Conservation (phyloP, 2,888 invertebrate species). For the Hoplodrina blanda region DNA sequence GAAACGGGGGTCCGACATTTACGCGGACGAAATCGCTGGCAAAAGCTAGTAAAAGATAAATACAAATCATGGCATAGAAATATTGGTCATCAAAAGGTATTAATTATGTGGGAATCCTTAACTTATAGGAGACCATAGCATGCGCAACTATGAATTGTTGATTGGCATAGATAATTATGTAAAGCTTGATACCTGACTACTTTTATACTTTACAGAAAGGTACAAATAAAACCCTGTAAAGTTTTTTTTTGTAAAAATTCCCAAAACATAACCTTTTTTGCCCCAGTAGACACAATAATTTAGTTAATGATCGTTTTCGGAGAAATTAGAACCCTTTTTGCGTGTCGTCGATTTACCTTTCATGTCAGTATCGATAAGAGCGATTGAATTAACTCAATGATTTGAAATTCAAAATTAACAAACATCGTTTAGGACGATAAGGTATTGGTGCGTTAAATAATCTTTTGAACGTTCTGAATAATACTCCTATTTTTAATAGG, state of each 20-base stretch:
- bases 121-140: too few relatives aligned
- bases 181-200: too few relatives aligned
- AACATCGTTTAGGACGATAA: slow-evolving; percentile 31
- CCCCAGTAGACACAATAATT: background rate
- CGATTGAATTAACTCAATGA: slow-evolving; percentile 40
- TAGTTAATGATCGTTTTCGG: slow-evolving; percentile 5
- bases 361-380: slow-evolving; percentile 36
- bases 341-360: slow-evolving; percentile 41
- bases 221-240: background rate
- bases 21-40: too few relatives aligned
- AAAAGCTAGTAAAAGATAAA: too few relatives aligned
- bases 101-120: too few relatives aligned
- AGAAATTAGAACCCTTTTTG: slow-evolving; percentile 16
- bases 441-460: slow-evolving; percentile 2
- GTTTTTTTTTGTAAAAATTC: too few relatives aligned
- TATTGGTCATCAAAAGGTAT: too few relatives aligned
- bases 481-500: background rate
- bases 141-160: too few relatives aligned
- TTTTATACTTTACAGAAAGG: background rate
- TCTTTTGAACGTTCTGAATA: background rate
- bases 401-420: slow-evolving; percentile 41
- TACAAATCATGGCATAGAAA: too few relatives aligned
- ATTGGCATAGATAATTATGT: too few relatives aligned
- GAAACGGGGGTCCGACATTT: too few relatives aligned
- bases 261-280: background rate